A percentile compares a stretch with the other conserved stretches of the same genome.
Conservation (phyloP, 1,140 invertebrate genomes). For the Zaprionus davidi region DNA sequence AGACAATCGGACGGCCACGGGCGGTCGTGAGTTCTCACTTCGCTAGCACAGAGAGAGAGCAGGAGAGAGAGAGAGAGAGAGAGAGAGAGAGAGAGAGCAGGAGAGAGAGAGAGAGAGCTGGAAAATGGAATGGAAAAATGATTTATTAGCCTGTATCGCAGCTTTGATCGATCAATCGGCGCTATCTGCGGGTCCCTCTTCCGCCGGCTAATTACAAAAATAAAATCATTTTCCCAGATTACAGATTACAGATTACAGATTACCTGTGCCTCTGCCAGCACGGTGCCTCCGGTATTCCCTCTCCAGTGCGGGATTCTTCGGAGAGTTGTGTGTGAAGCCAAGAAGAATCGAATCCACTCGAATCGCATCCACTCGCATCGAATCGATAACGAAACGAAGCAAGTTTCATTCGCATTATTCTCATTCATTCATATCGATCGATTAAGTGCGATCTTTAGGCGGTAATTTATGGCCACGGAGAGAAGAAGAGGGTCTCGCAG, state of each 20-base stretch:
- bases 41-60: constrained; percentile 13
- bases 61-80: background rate
- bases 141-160: constrained; percentile 66
- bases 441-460: constrained; percentile 39
- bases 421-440: constrained; percentile 46
- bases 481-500: background rate
- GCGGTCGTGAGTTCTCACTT: constrained; percentile 81
- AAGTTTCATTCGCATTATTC: constrained; percentile 14
- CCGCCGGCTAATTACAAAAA: constrained; percentile 44
- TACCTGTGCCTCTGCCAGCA: background rate
- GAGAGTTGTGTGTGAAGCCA: background rate
- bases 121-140: constrained; percentile 68
- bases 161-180: constrained; percentile 81
- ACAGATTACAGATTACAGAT: constrained; percentile 16
- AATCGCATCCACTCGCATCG: background rate
- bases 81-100: background rate
- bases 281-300: constrained; percentile 18
- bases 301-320: background rate
- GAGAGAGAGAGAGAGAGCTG: background rate
- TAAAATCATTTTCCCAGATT: constrained; percentile 41
- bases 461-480: constrained; percentile 13
- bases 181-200: constrained; percentile 48
- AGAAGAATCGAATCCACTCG: background rate
- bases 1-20: constrained; percentile 57
- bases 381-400: constrained; percentile 21